These are phyloP conservation scores for Sclerurus mexicanus DNA, from an alignment of 2,113 vertebrate genomes.

Conservation along the genomic window DNA sequence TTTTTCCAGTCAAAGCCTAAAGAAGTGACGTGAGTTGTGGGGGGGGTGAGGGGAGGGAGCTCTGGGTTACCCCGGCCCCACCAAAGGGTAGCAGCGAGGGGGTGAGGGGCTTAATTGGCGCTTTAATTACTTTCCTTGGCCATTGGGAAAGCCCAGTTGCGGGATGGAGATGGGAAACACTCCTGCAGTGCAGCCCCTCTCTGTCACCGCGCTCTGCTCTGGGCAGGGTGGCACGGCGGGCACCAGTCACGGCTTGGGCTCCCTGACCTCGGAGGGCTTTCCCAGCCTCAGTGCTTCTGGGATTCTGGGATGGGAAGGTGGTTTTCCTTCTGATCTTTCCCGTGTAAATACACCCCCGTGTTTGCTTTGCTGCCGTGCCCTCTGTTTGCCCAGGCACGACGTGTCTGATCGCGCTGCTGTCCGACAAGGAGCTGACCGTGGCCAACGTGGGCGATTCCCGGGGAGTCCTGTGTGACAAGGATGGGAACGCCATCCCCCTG, in stretches of 20 bases:
- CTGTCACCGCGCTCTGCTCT: neutral
- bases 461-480: conserved; percentile 95
- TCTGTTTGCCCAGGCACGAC: conserved; percentile 85
- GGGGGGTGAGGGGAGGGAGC: neutral
- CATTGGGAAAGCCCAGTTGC: neutral
- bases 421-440: conserved; percentile 93
- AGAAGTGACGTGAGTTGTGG: neutral
- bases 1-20: neutral
- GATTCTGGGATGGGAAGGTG: rapidly evolving
- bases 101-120: neutral
- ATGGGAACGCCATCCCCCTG: conserved; percentile 91
- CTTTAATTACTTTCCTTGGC: neutral
- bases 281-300: rapidly evolving
- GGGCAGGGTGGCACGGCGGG: neutral
- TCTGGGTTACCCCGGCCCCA: neutral
- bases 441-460: conserved; percentile 96
- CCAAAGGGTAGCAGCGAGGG: neutral
- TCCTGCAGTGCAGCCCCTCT: neutral
- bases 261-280: rapidly evolving
- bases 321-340: neutral
- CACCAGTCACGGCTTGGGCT: rapidly evolving
- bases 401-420: conserved; percentile 91
- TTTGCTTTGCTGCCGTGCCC: neutral
- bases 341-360: rapidly evolving
- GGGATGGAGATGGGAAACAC: neutral